A percentile compares a stretch with the other conserved stretches of the same genome.
Conservation (phyloP, 2,888 invertebrate species). For the Microplitis deprimator region DNA sequence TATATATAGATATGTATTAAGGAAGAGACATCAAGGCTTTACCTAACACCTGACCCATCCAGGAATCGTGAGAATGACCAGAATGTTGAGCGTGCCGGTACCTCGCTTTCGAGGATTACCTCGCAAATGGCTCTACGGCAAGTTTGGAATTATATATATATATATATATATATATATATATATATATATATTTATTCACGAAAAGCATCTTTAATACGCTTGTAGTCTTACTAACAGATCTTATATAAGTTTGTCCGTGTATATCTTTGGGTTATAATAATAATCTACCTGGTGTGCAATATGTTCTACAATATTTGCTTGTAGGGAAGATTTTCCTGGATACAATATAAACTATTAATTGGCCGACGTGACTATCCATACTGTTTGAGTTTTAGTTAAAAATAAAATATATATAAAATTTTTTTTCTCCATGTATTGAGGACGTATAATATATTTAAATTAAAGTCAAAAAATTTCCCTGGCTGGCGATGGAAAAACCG, state of each 20-base stretch:
- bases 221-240: background rate
- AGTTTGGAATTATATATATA: slow-evolving; percentile 25
- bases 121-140: slow-evolving; percentile 49
- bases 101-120: slow-evolving; percentile 58
- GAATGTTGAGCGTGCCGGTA: slow-evolving; percentile 59
- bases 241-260: background rate
- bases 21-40: slow-evolving; percentile 46
- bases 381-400: background rate
- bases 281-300: background rate
- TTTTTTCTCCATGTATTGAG: background rate
- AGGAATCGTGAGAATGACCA: slow-evolving; percentile 58
- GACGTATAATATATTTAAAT: background rate
- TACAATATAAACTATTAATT: background rate
- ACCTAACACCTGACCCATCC: slow-evolving; percentile 47
- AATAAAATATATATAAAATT: background rate
- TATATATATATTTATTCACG: background rate
- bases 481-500: slow-evolving; percentile 10
- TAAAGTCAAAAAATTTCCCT: slow-evolving; percentile 19
- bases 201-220: background rate
- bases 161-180: background rate
- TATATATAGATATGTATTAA: background rate
- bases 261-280: background rate
- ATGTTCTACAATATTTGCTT: background rate
- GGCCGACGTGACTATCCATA: background rate
- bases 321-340: background rate